Evolutionary conservation across 2,113 vertebrate genomes (phyloP).

Genomic region (Rhinoptilus africanus): DNA sequence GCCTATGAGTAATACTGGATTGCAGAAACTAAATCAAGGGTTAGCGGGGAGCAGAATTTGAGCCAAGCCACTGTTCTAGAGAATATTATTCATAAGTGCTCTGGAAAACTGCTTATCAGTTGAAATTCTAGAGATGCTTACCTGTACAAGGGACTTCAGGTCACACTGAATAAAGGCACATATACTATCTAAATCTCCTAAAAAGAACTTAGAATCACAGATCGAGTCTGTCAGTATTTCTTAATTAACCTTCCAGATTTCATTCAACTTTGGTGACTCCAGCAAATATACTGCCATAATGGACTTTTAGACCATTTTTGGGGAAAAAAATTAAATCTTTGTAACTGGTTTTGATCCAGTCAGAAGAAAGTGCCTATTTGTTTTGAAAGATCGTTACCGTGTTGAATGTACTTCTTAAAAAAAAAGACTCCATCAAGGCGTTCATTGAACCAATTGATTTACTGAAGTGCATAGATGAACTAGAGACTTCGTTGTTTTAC

Average conservation of each 20-base stretch:
- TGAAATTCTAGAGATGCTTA: neutral
- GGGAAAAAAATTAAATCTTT: neutral
- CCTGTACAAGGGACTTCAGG: neutral
- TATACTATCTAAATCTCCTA: neutral
- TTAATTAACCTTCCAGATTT: neutral
- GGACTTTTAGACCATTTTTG: neutral
- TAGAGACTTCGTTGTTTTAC: rapidly evolving
- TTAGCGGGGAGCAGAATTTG: neutral
- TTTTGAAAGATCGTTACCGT: neutral
- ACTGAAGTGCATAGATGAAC: neutral
- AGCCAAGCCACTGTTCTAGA: neutral
- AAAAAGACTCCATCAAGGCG: neutral
- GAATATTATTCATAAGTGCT: neutral
- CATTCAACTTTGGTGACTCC: neutral
- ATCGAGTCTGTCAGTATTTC: neutral
- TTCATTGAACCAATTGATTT: neutral
- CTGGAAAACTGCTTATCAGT: neutral
- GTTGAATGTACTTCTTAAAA: neutral
- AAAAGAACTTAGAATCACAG: neutral
- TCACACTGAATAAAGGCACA: neutral
- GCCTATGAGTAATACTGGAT: neutral
- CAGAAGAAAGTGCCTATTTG: neutral
- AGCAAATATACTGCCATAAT: neutral
- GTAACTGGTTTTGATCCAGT: neutral
- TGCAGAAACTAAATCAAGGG: neutral